Evolutionary conservation across 2,888 invertebrate genomes (phyloP), one percentile per base, ranked within the genome.

Genomic region (Limnephilus marmoratus): DNA sequence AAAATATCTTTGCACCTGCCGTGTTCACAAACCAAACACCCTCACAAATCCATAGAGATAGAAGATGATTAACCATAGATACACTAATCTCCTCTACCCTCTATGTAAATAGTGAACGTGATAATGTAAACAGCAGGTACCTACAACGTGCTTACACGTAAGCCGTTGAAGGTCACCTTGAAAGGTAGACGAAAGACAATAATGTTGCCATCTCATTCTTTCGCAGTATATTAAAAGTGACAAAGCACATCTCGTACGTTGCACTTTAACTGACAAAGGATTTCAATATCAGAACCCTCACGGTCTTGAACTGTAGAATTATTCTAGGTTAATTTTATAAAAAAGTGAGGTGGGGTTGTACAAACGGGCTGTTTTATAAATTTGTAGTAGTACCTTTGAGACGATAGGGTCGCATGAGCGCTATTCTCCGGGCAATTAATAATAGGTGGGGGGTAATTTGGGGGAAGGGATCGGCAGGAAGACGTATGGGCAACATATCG

Each of bases 11-110:
- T 1, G 41, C 85, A 85, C 85, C 85, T 85, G 85, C 85, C 31
- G 85, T 41, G 31, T 85, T 85, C 85, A 85, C 37, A 85, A 41
- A 85, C 34, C 85, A 18, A 85, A 41, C 41, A 85, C 85, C n/a
- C 68, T 2, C 2, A n/a, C 68, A 24, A 68, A 68, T 68, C 68
- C 24, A n/a, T n/a, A 68, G 9, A 68, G 68, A 68, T 68, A 68
- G 68, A 68, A 68, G 68, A 68, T n/a, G 68, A n/a, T 68, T 68
- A 9, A 68, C 24, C 68, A 68, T 68, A 68, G 68, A 68, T 68
- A 68, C 2, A 68, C 68, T 68, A 68, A 68, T 68, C 68, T 68
- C 68, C 24, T 68, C 68, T n/a, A 68, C 24, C 68, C 68, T 68
- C 68, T 68, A 68, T 68, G 68, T 68, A 68, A 68, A 68, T 68